Evolutionary conservation across 2,113 vertebrate species (phyloP).

Genomic region (Sinosuthora webbiana): DNA sequence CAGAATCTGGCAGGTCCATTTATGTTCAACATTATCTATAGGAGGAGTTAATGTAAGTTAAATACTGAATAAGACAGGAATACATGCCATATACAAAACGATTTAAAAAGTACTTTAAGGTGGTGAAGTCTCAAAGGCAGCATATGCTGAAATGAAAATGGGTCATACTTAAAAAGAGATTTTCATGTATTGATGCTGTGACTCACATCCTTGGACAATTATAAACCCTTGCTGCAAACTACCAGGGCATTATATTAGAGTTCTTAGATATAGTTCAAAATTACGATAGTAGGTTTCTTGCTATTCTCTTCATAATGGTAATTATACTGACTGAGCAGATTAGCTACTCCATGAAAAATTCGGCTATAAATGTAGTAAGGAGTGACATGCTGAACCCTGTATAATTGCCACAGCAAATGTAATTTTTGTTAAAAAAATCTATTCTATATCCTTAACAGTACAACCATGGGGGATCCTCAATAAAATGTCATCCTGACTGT

Average conservation of each 20-base stretch:
- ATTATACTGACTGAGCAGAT: not conserved
- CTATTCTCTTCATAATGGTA: not conserved
- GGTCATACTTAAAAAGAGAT: not conserved
- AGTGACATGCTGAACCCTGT: not conserved
- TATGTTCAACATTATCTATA: not conserved
- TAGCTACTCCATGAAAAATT: conserved; percentile 26
- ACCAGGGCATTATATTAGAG: not conserved
- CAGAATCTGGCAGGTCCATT: not conserved
- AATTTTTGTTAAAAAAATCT: conserved; percentile 1
- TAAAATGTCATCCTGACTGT: conserved; percentile 51
- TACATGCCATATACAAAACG: not conserved
- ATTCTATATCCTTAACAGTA: not conserved
- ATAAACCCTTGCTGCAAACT: not conserved
- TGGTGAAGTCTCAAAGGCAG: not conserved
- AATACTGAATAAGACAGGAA: not conserved
- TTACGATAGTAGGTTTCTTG: not conserved
- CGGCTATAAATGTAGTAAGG: not conserved
- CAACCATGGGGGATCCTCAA: not conserved
- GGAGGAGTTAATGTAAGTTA: not conserved
- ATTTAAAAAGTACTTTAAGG: not conserved
- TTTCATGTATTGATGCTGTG: not conserved
- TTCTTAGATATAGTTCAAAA: conserved; percentile 10
- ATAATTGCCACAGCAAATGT: not conserved
- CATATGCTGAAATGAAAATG: not conserved
- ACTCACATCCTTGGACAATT: not conserved